Conservation (phyloP, 1,140 invertebrate species). For the Calliphora vicina region DNA sequence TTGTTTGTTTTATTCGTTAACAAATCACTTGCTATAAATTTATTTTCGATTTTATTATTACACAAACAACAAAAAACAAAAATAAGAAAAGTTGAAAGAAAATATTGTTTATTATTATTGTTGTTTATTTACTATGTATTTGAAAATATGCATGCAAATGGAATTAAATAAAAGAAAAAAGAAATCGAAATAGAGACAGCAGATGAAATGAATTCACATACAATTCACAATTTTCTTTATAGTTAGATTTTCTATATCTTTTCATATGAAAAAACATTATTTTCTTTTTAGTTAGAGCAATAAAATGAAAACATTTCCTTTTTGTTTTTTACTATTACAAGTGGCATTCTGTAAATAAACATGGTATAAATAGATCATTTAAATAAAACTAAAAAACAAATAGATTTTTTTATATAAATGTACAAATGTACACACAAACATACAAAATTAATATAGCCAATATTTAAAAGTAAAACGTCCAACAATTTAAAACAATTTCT, state of each 20-base stretch:
- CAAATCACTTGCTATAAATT: neutral
- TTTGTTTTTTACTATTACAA: neutral
- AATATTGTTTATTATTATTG: neutral
- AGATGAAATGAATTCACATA: neutral
- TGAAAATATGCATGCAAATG: neutral
- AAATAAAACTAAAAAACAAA: neutral
- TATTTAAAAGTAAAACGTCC: too few species aligned
- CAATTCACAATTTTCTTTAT: neutral
- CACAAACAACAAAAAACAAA: neutral
- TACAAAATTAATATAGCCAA: too few species aligned
- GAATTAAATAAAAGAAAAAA: neutral
- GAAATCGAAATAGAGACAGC: neutral
- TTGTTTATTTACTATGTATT: neutral
- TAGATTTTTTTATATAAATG: too few species aligned
- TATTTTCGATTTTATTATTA: constrained; percentile 2
- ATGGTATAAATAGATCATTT: neutral
- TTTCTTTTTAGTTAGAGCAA: neutral
- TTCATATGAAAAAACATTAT: neutral
- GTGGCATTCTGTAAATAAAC: neutral
- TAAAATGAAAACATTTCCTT: neutral
- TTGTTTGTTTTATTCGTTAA: neutral
- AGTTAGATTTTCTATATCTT: neutral
- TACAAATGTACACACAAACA: too few species aligned
- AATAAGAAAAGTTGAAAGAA: neutral
- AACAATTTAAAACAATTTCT: too few species aligned